Base-by-base conservation (phyloP, 2,797 vertebrate genomes). In the Chloroceryle inda region DNA sequence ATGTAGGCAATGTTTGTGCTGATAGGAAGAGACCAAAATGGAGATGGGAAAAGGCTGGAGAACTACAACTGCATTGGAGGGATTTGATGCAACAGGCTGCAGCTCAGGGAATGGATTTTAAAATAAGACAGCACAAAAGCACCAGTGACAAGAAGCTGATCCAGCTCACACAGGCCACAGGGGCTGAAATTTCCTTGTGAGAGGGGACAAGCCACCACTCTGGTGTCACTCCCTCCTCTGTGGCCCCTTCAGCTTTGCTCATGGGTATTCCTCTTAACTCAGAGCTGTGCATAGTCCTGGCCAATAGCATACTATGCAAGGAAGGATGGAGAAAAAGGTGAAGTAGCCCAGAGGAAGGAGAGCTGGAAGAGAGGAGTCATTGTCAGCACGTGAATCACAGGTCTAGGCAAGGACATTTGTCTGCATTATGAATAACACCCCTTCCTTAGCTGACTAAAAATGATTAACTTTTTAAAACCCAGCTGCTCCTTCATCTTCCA, bases 321-420 rank as follows among this genome's bases (percentile, higher is more conserved):
- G 33, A 69, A 42, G 42, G 4, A 18, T 6, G 27, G 50, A 68
- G 26, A 20, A 17, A 66, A 85, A 92, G 62, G 66, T 69, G 83
- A 86, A 56, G 68, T 1, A 49, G 72, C 78, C 87, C 27, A 22
- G 38, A 81, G 76, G 73, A 88, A 75, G 76, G 90, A 62, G 59
- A 79, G 80, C 35, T 47, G 76, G 69, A 50, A 92, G 76, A 23
- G 52, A 37, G 42, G 56, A 86, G 61, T 79, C 84, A 59, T 4
- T 35, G 42, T n/a, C 92, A 82, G 83, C 4, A 1, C 56, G 29
- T 84, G 76, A 96, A 71, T 66, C 95, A 90, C 73, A 79, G 62
- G 19, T 16, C 52, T 1, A 37, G 76, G 40, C 77, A 49, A 67
- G 85, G 76, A n/a, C 18, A 3, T 77, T 55, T 67, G 29, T 73